Base-by-base conservation (phyloP, 1,140 invertebrate species). In the Zaprionus capensis region DNA sequence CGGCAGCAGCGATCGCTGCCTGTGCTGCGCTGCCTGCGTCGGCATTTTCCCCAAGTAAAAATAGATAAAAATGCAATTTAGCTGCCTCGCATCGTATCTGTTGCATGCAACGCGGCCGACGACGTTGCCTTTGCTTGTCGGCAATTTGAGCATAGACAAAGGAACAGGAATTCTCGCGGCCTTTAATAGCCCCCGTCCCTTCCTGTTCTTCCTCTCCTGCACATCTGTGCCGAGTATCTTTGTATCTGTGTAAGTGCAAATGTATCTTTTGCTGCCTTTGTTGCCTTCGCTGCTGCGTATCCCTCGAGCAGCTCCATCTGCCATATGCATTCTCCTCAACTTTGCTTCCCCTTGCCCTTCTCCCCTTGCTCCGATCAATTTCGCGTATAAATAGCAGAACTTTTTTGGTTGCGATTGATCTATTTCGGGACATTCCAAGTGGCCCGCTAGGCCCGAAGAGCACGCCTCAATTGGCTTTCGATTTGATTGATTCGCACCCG, bases 61-160 rank as follows among this genome's bases (percentile, higher is more conserved):
- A 88, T 88, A 88, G 83, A 87, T 87, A 82, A 87, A 87, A 87
- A 87, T 87, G 83, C 85, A 88, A 88, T 88, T 81, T 88, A 80
- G 76, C 66, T 66, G 75, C 66, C 17, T 51, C 59, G 74, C 55
- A 58, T 72, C 46, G 71, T 56, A 67, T 71, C 65, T 65, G 49
- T 46, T 68, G 70, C 68, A 71, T 73, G 75, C 75, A 56, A 38
- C 67, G 51, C 58, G 17, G 51, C 41, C 62, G 17, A 7, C 38
- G 17, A 4, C 28, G 26, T 17, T 31, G 22, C 14, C 34, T 59
- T 20, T 59, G 58, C 71, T 81, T 76, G 85, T 72, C 84, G 84
- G 84, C 78, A 87, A 81, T 78, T 88, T 83, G 81, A 76, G 85
- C 69, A 88, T 88, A 88, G 84, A 88, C 84, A 88, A 83, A 86